A percentile compares a stretch with the other conserved stretches of the same genome.
Conservation (phyloP, 1,140 invertebrate genomes). For the Brachionus rotundiformis region DNA sequence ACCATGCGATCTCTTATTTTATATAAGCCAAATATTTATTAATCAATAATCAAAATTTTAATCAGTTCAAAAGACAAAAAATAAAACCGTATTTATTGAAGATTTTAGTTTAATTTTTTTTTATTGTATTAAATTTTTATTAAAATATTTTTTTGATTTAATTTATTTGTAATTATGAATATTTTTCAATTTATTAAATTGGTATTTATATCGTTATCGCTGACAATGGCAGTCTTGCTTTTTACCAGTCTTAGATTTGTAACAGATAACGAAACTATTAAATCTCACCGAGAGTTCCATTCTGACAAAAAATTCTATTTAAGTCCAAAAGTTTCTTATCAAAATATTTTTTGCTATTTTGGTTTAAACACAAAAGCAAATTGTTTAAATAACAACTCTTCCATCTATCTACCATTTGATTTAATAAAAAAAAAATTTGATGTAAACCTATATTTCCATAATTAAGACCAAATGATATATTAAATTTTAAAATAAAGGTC, state of each 20-base stretch:
- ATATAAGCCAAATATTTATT: no score
- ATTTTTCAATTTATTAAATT: background rate
- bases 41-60: no score
- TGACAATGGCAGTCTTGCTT: background rate
- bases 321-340: background rate
- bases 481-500: background rate
- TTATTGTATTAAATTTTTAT: no score
- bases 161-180: background rate
- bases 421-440: conserved; percentile 24
- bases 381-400: background rate
- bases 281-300: background rate
- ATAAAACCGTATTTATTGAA: no score
- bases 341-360: background rate
- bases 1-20: conserved; percentile 21
- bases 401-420: conserved; percentile 7
- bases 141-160: no score
- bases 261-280: background rate
- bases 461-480: background rate
- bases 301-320: background rate
- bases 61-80: no score
- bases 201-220: background rate
- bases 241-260: background rate
- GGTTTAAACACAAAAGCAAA: background rate
- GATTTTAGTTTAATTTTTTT: no score
- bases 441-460: background rate